Percentiles rank a stretch among this genome's conserved stretches.
These are phyloP conservation scores for Salvelinus sp. DNA, from an alignment of 2,113 vertebrate species.

Conservation along the genomic window DNA sequence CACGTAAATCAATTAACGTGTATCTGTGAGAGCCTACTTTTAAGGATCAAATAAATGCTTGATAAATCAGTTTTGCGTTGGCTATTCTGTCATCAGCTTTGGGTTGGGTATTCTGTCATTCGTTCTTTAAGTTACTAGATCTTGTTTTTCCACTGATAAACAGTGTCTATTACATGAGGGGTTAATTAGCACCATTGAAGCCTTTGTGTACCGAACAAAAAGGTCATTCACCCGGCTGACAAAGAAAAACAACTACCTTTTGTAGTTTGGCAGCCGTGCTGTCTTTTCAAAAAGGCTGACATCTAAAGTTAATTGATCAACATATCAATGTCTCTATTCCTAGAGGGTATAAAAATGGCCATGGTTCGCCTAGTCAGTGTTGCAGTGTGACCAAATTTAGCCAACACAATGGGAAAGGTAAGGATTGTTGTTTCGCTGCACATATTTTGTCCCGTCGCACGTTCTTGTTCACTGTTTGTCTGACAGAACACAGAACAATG, in stretches of 20 bases:
- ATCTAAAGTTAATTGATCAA: conserved; percentile 42
- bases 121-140: neutral
- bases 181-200: conserved; percentile 9
- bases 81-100: no score
- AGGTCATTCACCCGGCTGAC: conserved; percentile 16
- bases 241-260: conserved; percentile 21
- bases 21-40: neutral
- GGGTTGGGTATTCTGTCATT: no score
- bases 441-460: conserved; percentile 14
- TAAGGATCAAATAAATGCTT: no score
- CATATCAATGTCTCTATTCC: conserved; percentile 39
- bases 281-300: conserved; percentile 53
- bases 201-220: conserved; percentile 16
- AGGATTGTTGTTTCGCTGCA: conserved; percentile 25
- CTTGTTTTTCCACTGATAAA: neutral
- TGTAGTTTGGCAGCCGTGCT: conserved; percentile 24
- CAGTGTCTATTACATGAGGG: neutral
- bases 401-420: conserved; percentile 48
- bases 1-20: neutral
- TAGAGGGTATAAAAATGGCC: conserved; percentile 39
- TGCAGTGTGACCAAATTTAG: conserved; percentile 31
- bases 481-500: neutral
- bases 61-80: no score
- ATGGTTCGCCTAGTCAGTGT: conserved; percentile 8
- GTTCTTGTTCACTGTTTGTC: conserved; percentile 8